Evolutionary conservation across 2,797 vertebrate genomes (phyloP).

Genomic region (Nannoperca obscura): DNA sequence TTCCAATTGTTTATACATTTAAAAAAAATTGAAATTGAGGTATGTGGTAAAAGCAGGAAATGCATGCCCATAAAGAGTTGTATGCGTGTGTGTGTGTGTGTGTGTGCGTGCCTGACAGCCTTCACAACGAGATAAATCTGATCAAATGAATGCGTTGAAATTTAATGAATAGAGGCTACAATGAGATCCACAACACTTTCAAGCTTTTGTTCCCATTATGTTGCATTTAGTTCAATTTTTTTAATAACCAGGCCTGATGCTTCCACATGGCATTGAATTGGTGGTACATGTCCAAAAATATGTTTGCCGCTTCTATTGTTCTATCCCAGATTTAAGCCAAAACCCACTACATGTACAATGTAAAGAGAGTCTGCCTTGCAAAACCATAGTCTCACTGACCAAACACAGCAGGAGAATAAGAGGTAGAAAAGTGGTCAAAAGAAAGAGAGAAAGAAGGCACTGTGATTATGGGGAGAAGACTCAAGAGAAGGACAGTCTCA

Average conservation of each 20-base stretch:
- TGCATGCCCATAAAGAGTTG: background rate
- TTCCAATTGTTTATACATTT: background rate
- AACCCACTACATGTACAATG: background rate
- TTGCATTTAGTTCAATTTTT: background rate
- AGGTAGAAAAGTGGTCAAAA: background rate
- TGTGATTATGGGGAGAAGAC: background rate
- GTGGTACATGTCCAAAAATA: background rate
- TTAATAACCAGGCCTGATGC: background rate
- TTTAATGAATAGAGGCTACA: background rate
- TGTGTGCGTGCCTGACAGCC: background rate
- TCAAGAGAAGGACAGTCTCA: conserved; percentile 27
- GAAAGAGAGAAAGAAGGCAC: background rate
- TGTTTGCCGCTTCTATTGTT: background rate
- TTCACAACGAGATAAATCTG: background rate
- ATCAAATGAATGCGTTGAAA: background rate
- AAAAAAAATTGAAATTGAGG: background rate
- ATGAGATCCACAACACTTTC: too few species aligned
- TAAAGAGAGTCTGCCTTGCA: background rate
- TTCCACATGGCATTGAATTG: background rate
- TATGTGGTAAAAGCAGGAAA: background rate
- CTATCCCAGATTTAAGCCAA: background rate
- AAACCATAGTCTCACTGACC: background rate
- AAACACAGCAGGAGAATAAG: background rate
- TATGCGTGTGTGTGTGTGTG: too few species aligned
- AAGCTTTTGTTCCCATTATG: background rate